Evolutionary conservation across 2,888 invertebrate genomes (phyloP).

Genomic region (Drepana falcataria): DNA sequence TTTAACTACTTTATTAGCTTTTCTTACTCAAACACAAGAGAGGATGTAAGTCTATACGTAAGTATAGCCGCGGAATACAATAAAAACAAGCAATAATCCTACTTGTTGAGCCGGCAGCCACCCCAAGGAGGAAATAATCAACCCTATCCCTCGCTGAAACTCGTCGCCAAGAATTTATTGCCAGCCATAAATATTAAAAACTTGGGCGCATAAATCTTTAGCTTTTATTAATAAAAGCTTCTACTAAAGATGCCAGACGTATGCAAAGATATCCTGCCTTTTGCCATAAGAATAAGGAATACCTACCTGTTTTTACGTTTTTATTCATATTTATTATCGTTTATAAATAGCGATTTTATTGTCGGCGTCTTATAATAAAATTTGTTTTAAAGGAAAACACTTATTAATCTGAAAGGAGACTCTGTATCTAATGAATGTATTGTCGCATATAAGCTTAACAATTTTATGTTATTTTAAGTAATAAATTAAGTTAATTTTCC

Average conservation of each 20-base stretch:
- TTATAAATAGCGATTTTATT: no score
- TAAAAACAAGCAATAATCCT: slow-evolving; percentile 27
- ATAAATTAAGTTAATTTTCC: no score
- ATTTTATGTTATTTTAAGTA: no score
- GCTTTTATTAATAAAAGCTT: slow-evolving; percentile 66
- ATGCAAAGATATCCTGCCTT: slow-evolving; percentile 24
- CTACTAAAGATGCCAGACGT: slow-evolving; percentile 39
- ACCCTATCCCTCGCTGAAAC: slow-evolving; percentile 58
- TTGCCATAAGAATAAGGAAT: background rate
- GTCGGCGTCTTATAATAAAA: no score
- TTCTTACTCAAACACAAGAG: no score
- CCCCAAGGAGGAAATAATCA: slow-evolving; percentile 62
- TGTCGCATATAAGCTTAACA: no score
- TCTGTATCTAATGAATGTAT: no score
- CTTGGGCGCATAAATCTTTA: slow-evolving; percentile 66
- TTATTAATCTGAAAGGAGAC: no score
- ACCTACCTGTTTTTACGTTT: no score
- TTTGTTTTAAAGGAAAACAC: no score
- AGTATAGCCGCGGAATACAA: background rate
- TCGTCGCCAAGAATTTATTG: slow-evolving; percentile 72
- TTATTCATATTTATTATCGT: background rate
- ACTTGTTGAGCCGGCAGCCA: slow-evolving; percentile 62
- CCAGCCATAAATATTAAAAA: slow-evolving; percentile 76
- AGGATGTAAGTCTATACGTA: background rate
- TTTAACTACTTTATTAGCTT: no score